Base-by-base conservation (phyloP, 2,113 vertebrate species). In the Atrichornis clamosus region DNA sequence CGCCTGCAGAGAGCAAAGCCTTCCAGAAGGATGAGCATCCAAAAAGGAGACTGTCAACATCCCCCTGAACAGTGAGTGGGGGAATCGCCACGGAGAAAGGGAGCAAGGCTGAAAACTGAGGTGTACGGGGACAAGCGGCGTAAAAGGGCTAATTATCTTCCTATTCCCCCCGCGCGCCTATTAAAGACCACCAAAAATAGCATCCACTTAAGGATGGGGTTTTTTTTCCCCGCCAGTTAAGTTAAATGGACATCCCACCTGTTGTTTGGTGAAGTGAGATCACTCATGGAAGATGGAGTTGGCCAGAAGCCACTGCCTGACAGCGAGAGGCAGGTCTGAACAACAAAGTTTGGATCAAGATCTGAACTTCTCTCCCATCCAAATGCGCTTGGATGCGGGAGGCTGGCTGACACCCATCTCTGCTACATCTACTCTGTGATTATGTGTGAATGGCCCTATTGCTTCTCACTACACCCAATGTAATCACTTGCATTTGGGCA, bases 141-240 rank as follows among this genome's bases (percentile, higher is more conserved):
- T 92, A 94, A 87, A 94, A 95, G 87, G 89, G 77, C 89, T 97
- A 95, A 97, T 97, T 97, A 95, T 94, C 92, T 96, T 94, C 84
- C 75, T 94, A 91, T 90, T 96, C 90, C 95, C 93, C 42, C 39
- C 0, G 5, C 8, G 0, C 1, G 30, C 49, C 44, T 91, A 26
- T 84, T 93, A 96, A 89, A 91, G 93, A 89, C 91, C 83, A 91
- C 91, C 87, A 87, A 91, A 95, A 97, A 96, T 95, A 96, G 89
- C 81, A 84, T 56, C 91, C 30, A 20, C 62, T 93, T 49, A 39
- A 84, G 62, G 81, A 93, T 3, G 18, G 37, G 39, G 42, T 7
- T 56, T 68, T 46, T 18, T 62, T 41, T 20, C 4, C 17, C 30
- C 24, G 5, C 32, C 50, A 2, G 16, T 65, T 50, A 73, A 84